Base-by-base conservation (phyloP, 2,113 vertebrate genomes). In the Toxotes jaculatrix region DNA sequence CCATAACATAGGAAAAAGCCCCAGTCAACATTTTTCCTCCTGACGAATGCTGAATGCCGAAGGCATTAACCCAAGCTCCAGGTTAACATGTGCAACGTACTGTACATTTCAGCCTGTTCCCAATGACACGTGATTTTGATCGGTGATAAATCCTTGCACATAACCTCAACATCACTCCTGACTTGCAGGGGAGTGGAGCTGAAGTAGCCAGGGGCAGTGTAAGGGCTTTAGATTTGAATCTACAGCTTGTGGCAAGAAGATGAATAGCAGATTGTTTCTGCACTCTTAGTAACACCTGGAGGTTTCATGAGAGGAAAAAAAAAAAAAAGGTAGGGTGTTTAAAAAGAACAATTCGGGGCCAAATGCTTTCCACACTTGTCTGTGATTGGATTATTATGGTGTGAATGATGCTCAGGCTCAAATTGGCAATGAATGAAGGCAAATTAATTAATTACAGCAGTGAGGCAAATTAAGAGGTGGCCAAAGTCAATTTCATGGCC, bases 361-460 rank as follows among this genome's bases (percentile, higher is more conserved):
- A 70, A 74, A 67, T 17, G 21, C 36, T 75, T 65, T 60, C 57
- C 65, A 47, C 60, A 49, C 45, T 77, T 59, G 23, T 32, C 53
- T n/a, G 57, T 71, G 79, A 91, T 84, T 80, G 84, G 86, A 91
- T 90, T 87, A 86, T 66, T 79, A 86, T 38, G 68, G 63, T 77
- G 38, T 7, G 78, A 43, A 73, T 53, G 62, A 82, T 56, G 60
- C 42, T 60, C 56, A 1, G 55, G 19, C 67, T 89, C 66, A 87
- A 77, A 91, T 36, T 89, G 84, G 84, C 77, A 84, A 56, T 79
- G 85, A 90, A 91, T 81, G 51, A 78, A 91, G 87, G 84, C 62
- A 79, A 82, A 90, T 90, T 82, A 89, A 91, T 92, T 92, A 91
- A 94, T 94, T 87, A 86, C n/a, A 27, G 60, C 69, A 77, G 82